These are phyloP conservation scores for Schizothorax lantsangensis DNA, from an alignment of 2,797 vertebrate species.

Conservation along the genomic window DNA sequence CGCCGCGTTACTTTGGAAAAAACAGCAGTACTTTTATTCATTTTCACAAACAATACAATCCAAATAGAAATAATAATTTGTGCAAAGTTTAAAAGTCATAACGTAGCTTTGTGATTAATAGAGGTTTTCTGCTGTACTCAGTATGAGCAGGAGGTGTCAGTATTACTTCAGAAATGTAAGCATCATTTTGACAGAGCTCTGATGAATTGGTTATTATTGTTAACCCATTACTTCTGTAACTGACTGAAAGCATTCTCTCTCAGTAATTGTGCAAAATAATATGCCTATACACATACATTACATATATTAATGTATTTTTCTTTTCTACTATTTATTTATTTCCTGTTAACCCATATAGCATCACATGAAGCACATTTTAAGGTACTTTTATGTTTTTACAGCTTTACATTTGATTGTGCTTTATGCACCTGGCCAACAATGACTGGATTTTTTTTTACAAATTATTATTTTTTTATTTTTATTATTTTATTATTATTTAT, in stretches of 20 bases:
- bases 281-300: background rate
- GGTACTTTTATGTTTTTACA: background rate
- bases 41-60: background rate
- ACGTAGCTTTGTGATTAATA: background rate
- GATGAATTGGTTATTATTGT: background rate
- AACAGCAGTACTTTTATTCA: background rate
- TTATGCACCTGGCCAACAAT: background rate
- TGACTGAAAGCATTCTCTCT: background rate
- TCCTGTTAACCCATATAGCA: no score
- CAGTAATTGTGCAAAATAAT: background rate
- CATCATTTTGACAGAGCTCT: background rate
- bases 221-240: background rate
- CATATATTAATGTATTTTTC: background rate
- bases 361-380: background rate
- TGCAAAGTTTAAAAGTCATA: background rate
- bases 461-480: background rate
- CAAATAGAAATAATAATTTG: background rate
- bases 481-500: background rate
- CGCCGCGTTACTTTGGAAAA: background rate
- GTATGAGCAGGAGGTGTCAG: slow-evolving; percentile 63
- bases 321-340: background rate
- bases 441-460: no score
- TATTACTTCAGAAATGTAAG: slow-evolving; percentile 30
- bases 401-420: background rate
- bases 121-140: background rate